phyloP scores from a whole-genome alignment of 2,888 invertebrate species.

The Diplazon laetatorius region DNA sequence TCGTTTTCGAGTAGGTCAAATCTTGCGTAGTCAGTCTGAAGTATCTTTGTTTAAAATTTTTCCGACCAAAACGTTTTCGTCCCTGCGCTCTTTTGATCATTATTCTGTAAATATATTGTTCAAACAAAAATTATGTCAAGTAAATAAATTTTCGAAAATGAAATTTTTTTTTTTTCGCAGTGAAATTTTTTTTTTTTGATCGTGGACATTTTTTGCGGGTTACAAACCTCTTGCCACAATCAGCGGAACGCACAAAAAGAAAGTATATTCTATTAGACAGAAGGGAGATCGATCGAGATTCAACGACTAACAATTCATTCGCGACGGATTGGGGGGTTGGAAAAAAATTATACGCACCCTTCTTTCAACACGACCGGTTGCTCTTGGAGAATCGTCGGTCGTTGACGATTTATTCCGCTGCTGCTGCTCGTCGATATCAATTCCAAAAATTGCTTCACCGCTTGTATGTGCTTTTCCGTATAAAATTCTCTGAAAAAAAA shows the following conservation, averaged over 20 bases:
- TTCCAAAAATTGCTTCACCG: conserved; percentile 93
- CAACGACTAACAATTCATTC: background rate
- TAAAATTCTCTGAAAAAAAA: conserved; percentile 92
- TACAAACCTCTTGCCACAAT: conserved; percentile 80
- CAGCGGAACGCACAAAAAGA: conserved; percentile 79
- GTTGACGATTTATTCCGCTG: conserved; percentile 74
- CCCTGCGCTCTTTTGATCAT: conserved; percentile 96
- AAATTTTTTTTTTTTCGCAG: background rate
- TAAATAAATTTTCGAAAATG: conserved; percentile 1
- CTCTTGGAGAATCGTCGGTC: conserved; percentile 83
- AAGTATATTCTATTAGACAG: conserved; percentile 79
- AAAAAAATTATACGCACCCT: conserved; percentile 87
- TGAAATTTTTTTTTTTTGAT: background rate
- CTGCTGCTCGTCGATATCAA: conserved; percentile 90
- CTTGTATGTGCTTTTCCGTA: conserved; percentile 90
- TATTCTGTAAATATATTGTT: conserved; percentile 87
- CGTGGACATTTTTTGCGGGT: conserved; percentile 13
- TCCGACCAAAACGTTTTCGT: conserved; percentile 90
- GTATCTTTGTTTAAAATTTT: conserved; percentile 92
- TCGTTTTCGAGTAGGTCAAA: conserved; percentile 87
- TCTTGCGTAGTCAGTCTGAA: conserved; percentile 93
- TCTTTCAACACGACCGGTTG: conserved; percentile 94
- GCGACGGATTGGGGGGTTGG: background rate
- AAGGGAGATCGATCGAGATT: conserved; percentile 60
- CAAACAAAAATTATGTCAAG: conserved; percentile 18